Percentiles rank a stretch among this genome's conserved stretches.
Conservation (phyloP, 2,113 vertebrate species). For the Oryzias celebensis region DNA sequence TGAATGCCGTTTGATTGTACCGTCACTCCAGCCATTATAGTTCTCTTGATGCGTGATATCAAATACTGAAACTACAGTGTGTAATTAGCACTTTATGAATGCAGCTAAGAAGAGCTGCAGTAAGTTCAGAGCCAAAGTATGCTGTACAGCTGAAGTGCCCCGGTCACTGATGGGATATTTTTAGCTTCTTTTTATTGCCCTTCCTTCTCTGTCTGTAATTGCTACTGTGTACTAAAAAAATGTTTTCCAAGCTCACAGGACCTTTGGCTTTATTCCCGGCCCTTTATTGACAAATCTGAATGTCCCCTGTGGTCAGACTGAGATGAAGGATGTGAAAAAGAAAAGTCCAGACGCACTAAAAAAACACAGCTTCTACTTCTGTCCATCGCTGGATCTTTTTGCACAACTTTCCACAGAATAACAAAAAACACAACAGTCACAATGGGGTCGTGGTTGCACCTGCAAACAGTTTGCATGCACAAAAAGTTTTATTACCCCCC, state of each 20-base stretch:
- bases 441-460: conserved; percentile 19
- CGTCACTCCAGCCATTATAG: background rate
- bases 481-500: too few species aligned
- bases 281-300: background rate
- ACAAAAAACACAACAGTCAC: too few species aligned
- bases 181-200: conserved; percentile 33
- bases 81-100: conserved; percentile 1
- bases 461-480: background rate
- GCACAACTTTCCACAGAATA: too few species aligned
- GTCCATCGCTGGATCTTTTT: too few species aligned
- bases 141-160: conserved; percentile 16
- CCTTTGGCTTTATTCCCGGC: conserved; percentile 40
- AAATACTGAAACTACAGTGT: background rate
- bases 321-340: background rate
- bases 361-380: too few species aligned
- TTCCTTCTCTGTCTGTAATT: conserved; percentile 5
- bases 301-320: conserved; percentile 17
- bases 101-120: conserved; percentile 6
- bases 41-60: conserved; percentile 18
- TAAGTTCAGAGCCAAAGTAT: conserved; percentile 6
- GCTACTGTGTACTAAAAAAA: conserved; percentile 22
- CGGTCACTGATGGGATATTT: conserved; percentile 45
- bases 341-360: too few species aligned
- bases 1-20: conserved; percentile 23
- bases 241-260: conserved; percentile 51